A percentile compares a stretch with the other conserved stretches of the same genome.
phyloP scores from a whole-genome alignment of 2,797 vertebrate genomes.

The Acipenser transmontanus region DNA sequence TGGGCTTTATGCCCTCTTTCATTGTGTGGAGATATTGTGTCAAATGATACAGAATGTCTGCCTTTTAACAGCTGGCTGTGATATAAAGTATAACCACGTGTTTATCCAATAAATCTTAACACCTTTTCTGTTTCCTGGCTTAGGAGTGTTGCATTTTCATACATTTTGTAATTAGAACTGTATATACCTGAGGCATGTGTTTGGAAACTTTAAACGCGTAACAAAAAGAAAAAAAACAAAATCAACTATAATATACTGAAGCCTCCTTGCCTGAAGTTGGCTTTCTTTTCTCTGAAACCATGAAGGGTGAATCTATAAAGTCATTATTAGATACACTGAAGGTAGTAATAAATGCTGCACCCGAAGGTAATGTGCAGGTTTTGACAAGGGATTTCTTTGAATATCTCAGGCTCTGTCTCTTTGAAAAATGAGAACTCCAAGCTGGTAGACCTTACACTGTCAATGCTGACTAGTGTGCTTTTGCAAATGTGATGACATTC shows the following conservation, averaged over 20 bases:
- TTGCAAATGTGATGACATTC: slow-evolving; percentile 23
- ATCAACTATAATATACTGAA: too few species aligned
- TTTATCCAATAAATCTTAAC: not conserved
- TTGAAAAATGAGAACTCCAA: not conserved
- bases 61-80: not conserved
- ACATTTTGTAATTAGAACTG: not conserved
- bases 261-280: too few species aligned
- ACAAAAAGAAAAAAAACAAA: not conserved
- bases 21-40: too few species aligned
- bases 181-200: not conserved
- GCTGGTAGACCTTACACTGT: slow-evolving; percentile 15
- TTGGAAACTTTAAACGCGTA: not conserved
- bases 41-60: too few species aligned
- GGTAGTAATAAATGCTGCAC: not conserved
- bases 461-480: slow-evolving; percentile 5
- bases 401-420: not conserved
- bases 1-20: too few species aligned
- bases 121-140: not conserved
- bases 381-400: not conserved
- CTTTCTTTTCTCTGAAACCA: not conserved
- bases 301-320: not conserved
- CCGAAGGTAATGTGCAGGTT: not conserved
- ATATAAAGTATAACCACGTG: not conserved
- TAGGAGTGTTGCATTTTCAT: not conserved
- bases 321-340: not conserved